These are phyloP conservation scores for Sylvilagus floridanus DNA, from an alignment of 2,797 vertebrate species.

Conservation along the genomic window DNA sequence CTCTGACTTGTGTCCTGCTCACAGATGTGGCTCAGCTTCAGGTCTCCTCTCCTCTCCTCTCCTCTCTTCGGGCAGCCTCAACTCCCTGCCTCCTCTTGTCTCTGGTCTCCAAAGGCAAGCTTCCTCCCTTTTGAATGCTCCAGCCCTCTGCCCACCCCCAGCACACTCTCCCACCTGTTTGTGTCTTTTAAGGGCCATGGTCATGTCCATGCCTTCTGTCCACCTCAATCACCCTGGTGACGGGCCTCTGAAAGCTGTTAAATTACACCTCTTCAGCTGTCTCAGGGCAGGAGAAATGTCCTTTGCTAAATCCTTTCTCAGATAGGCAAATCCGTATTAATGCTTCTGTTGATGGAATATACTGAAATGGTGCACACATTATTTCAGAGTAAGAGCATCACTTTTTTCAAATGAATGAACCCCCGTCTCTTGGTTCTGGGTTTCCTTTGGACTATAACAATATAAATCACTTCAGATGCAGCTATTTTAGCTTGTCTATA, in stretches of 20 bases:
- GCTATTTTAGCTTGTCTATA: slow-evolving; percentile 4
- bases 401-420: slow-evolving; percentile 22
- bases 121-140: slow-evolving; percentile 82
- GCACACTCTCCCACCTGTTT: slow-evolving; percentile 93
- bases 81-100: not conserved
- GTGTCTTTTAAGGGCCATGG: slow-evolving; percentile 95
- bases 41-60: not conserved
- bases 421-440: not conserved
- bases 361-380: not conserved
- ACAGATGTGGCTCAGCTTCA: not conserved
- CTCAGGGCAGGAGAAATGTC: slow-evolving; percentile 82
- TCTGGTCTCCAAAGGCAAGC: slow-evolving; percentile 57
- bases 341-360: slow-evolving; percentile 71
- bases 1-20: not conserved
- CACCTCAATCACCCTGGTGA: slow-evolving; percentile 96
- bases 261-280: slow-evolving; percentile 98
- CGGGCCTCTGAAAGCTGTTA: slow-evolving; percentile 92
- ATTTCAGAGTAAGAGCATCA: slow-evolving; percentile 47
- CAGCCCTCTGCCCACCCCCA: slow-evolving; percentile 89
- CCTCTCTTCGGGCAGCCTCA: not conserved
- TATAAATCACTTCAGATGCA: not conserved
- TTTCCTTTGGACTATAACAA: slow-evolving; percentile 14
- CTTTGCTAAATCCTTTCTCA: slow-evolving; percentile 74
- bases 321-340: slow-evolving; percentile 54
- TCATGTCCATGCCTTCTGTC: slow-evolving; percentile 95